Evolutionary conservation across 2,113 vertebrate genomes (phyloP), one percentile per base, ranked within the genome.

Genomic region (Carassius auratus): DNA sequence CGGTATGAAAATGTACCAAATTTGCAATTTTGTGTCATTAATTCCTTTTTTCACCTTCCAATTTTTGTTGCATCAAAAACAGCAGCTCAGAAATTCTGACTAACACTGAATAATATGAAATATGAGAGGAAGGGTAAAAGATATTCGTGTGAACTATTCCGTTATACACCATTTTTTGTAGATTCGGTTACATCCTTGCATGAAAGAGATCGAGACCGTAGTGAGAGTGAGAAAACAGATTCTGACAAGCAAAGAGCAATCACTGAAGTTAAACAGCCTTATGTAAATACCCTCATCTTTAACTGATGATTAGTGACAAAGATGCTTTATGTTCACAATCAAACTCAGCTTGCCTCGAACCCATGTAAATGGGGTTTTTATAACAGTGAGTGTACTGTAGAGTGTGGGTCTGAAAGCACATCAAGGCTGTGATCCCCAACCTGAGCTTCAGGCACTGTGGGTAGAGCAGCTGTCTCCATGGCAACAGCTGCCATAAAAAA

Each of bases 381-480:
- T 69, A 42, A 38, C 55, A n/a, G 19, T 55, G n/a, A 64, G 15
- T 64, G 71, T 26, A 26, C 26, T 26, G 26, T 48, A 36, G 50
- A 83, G 74, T 38, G 36, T 38, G 36, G 36, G 36, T 57, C 30
- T 83, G 79, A 68, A 76, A 86, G 23, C 83, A 50, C 50, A 74
- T 69, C 78, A 86, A 88, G 81, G 68, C 88, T 88, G 80, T 50
- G 79, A 86, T 85, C 69, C 52, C n/a, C 61, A 61, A 85, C 81
- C 64, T 26, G 85, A 74, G 59, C 33, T 71, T 85, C 81, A 84
- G 81, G 82, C 64, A 45, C 10, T 83, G 3, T 17, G 75, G 85
- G 68, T 57, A 57, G 74, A 74, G 61, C 74, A 57, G 50, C 82
- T 50, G 76, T 88, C 87, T 75, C 87, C 81, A 89, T 86, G 73